Conservation (phyloP, 2,888 invertebrate genomes). For the Apocheima hispidaria region DNA sequence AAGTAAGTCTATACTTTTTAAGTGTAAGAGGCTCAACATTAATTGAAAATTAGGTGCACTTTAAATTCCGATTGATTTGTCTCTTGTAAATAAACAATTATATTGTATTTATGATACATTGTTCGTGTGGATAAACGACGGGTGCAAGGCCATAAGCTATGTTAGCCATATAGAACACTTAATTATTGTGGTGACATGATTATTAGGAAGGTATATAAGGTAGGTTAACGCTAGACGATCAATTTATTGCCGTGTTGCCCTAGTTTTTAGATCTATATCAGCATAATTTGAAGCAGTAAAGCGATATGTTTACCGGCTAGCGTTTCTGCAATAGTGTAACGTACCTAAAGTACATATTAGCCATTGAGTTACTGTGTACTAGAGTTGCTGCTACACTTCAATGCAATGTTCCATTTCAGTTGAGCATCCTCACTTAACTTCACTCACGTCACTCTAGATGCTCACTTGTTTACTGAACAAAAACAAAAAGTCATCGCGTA, state of each 20-base stretch:
- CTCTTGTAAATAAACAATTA: conserved; percentile 38
- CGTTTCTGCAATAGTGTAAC: conserved; percentile 45
- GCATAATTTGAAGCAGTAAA: neutral
- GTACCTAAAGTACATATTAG: no score
- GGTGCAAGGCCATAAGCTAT: conserved; percentile 71
- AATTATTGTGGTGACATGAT: conserved; percentile 55
- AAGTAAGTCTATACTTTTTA: no score
- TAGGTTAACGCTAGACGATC: conserved; percentile 35
- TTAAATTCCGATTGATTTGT: conserved; percentile 18
- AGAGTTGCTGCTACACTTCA: no score
- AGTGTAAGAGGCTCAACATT: no score
- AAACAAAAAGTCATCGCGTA: no score
- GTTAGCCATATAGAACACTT: conserved; percentile 65
- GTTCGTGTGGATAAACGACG: conserved; percentile 54
- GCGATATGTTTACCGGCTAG: conserved; percentile 14
- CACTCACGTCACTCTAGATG: no score
- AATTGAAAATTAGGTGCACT: no score
- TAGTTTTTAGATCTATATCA: conserved; percentile 12
- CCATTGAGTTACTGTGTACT: no score
- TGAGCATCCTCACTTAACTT: no score
- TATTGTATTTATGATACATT: conserved; percentile 31
- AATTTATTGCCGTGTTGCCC: conserved; percentile 32
- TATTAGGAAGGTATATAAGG: conserved; percentile 32
- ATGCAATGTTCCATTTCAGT: no score
- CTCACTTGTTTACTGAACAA: no score